phyloP scores from a whole-genome alignment of 2,113 vertebrate genomes.

The Chamaetylas fuelleborni region DNA sequence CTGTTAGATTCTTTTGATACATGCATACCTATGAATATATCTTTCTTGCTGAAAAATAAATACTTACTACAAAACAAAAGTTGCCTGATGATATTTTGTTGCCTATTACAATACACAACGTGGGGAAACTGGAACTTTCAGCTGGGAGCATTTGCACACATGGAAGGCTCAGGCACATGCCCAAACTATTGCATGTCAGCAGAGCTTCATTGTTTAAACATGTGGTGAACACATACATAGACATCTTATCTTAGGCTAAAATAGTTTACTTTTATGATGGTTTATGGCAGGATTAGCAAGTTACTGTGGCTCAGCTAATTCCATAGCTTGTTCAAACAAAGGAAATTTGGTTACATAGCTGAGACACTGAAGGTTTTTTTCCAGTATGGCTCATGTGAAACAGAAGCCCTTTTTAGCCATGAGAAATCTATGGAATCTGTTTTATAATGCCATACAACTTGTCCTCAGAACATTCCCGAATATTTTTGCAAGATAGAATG shows the following conservation, averaged over 20 bases:
- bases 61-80: not conserved
- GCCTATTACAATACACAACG: not conserved
- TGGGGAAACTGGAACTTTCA: not conserved
- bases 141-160: fast-evolving
- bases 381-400: not conserved
- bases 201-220: not conserved
- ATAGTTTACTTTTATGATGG: not conserved
- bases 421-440: not conserved
- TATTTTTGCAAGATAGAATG: not conserved
- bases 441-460: not conserved
- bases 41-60: not conserved
- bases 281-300: not conserved
- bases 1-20: not conserved
- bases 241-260: not conserved
- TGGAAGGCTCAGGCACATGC: not conserved
- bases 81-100: not conserved
- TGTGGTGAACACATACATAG: not conserved
- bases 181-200: not conserved
- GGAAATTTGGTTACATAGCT: not conserved
- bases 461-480: not conserved
- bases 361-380: not conserved
- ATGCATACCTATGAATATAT: not conserved
- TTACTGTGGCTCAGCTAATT: not conserved
- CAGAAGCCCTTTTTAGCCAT: not conserved
- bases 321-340: not conserved